Evolutionary conservation across 1,140 invertebrate genomes (phyloP).

Genomic region (Rhagoletis zephyria): DNA sequence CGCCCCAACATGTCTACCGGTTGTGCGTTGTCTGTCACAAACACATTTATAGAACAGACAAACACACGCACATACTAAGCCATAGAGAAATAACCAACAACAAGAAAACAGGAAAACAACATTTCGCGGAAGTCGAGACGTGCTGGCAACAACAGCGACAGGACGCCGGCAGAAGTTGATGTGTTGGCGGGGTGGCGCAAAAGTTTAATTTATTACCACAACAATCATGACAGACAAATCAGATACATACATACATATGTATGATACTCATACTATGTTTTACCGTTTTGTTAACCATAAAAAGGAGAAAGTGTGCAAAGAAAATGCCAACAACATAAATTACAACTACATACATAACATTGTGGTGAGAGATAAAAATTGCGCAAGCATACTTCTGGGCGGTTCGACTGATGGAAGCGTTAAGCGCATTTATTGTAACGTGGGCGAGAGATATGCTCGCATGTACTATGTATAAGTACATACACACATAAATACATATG

Average conservation of each 20-base stretch:
- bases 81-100: not conserved
- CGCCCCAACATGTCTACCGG: conserved; percentile 48
- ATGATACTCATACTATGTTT: not conserved
- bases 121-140: conserved; percentile 34
- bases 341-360: not conserved
- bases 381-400: not conserved
- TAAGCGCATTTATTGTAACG: not conserved
- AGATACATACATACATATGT: not conserved
- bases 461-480: too few species aligned
- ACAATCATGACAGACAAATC: conserved; percentile 50
- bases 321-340: conserved; percentile 27
- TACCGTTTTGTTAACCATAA: not conserved
- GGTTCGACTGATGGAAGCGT: not conserved
- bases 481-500: too few species aligned
- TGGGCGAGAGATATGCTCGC: too few species aligned
- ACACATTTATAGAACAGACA: not conserved
- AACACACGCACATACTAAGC: not conserved
- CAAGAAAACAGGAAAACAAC: not conserved
- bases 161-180: not conserved
- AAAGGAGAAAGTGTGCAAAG: not conserved
- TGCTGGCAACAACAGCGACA: conserved; percentile 21
- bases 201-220: conserved; percentile 52
- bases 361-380: not conserved
- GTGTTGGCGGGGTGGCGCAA: conserved; percentile 11
- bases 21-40: not conserved